Evolutionary conservation across 2,888 invertebrate genomes (phyloP), one percentile per base, ranked within the genome.

Genomic region (Lymantria monacha): DNA sequence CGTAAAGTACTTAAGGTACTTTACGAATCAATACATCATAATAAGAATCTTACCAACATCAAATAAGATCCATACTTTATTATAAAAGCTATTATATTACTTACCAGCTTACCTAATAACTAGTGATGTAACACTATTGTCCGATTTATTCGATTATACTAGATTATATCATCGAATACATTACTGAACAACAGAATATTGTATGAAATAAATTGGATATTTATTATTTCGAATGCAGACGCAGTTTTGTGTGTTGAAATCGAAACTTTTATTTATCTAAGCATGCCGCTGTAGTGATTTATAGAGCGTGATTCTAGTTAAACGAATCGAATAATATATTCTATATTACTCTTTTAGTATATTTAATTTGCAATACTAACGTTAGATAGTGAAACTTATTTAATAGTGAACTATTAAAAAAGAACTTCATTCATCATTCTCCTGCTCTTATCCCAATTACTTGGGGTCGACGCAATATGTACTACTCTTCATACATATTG

Each of bases 291-390:
- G 33, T 44, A 7, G 15, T 44, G 33, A 11, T 13, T 33, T 36
- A 5, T 9, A 15, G 13, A 31, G 15, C 14, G 15, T 36, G n/a
- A 15, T 44, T 14, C 13, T 8, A 9, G 36, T 13, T 10, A 14
- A 44, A 44, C 44, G 44, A 44, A 44, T 44, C 36, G 36, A 44
- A 37, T 44, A 44, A 44, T 14, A 33, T 36, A 44, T 44, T 44
- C 44, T 44, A 13, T 15, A 33, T 30, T n/a, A n/a, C n/a, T n/a
- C n/a, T n/a, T n/a, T n/a, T n/a, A n/a, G n/a, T n/a, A n/a, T n/a
- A n/a, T n/a, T n/a, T n/a, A n/a, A n/a, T n/a, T n/a, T n/a, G n/a
- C n/a, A n/a, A n/a, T n/a, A n/a, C n/a, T n/a, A n/a, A n/a, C n/a
- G n/a, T n/a, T n/a, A n/a, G n/a, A n/a, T n/a, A n/a, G n/a, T n/a